Conservation (phyloP, 2,797 vertebrate genomes). For the Acrossocheilus fasciatus region DNA sequence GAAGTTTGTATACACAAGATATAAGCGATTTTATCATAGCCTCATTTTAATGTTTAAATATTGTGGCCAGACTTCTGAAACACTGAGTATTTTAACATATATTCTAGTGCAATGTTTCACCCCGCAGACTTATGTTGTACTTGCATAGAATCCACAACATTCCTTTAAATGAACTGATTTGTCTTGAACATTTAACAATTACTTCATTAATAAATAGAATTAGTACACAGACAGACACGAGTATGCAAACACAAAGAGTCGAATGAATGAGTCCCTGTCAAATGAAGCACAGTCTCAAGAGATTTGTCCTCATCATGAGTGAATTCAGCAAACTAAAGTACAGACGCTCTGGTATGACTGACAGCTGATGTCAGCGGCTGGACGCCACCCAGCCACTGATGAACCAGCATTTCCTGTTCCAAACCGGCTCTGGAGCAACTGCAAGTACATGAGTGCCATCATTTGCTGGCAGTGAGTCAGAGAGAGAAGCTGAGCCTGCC, state of each 20-base stretch:
- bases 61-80: background rate
- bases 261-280: background rate
- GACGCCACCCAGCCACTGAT: conserved; percentile 76
- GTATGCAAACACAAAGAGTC: background rate
- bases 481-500: conserved; percentile 39
- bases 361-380: conserved; percentile 68
- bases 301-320: background rate
- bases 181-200: background rate
- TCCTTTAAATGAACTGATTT: background rate
- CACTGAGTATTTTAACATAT: background rate
- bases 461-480: conserved; percentile 45
- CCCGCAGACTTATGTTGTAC: background rate
- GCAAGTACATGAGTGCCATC: conserved; percentile 22
- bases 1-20: background rate
- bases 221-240: background rate
- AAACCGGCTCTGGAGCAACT: conserved; percentile 69
- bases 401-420: conserved; percentile 77
- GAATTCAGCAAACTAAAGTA: conserved; percentile 7
- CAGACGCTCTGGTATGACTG: conserved; percentile 55
- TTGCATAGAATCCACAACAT: background rate
- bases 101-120: background rate
- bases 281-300: background rate
- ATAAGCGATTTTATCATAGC: background rate
- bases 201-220: background rate
- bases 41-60: background rate